These are phyloP conservation scores for Porites australiensis DNA, from an alignment of 64 coral and sea anemone species.

Conservation along the genomic window DNA sequence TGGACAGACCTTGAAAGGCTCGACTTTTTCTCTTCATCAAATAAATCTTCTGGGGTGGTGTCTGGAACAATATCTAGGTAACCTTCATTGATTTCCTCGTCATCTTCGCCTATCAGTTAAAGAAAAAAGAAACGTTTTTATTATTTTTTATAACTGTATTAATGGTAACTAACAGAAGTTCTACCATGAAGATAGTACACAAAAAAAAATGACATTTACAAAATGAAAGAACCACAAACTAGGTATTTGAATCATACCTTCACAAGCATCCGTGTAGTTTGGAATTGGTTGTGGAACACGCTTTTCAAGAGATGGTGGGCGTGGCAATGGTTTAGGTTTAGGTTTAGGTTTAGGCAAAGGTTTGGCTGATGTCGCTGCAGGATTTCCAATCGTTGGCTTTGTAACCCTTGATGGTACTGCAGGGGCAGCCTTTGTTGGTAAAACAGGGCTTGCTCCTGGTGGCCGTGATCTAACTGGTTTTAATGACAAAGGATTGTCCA, in stretches of 20 bases:
- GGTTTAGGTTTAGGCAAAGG: background rate
- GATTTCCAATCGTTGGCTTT: background rate
- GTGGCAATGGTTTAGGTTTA: background rate
- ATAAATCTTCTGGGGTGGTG: conserved; percentile 2
- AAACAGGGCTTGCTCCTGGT: background rate
- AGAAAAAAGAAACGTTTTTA: background rate
- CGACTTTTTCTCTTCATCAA: background rate
- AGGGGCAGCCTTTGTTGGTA: background rate
- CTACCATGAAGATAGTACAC: too few relatives aligned
- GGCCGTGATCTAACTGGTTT: background rate
- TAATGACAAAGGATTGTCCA: background rate
- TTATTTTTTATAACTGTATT: background rate
- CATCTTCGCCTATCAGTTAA: background rate
- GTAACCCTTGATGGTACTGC: background rate
- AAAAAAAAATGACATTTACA: too few relatives aligned
- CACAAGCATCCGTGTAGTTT: background rate
- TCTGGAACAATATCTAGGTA: conserved; percentile 45
- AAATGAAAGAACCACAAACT: too few relatives aligned
- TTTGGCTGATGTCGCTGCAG: background rate
- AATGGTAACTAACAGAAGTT: too few relatives aligned
- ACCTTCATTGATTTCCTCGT: conserved; percentile 17
- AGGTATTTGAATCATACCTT: background rate
- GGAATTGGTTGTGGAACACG: background rate
- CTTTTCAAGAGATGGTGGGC: background rate
- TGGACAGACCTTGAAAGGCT: conserved; percentile 25